Base-by-base conservation (phyloP, 2,113 vertebrate genomes). In the Atrichornis clamosus region DNA sequence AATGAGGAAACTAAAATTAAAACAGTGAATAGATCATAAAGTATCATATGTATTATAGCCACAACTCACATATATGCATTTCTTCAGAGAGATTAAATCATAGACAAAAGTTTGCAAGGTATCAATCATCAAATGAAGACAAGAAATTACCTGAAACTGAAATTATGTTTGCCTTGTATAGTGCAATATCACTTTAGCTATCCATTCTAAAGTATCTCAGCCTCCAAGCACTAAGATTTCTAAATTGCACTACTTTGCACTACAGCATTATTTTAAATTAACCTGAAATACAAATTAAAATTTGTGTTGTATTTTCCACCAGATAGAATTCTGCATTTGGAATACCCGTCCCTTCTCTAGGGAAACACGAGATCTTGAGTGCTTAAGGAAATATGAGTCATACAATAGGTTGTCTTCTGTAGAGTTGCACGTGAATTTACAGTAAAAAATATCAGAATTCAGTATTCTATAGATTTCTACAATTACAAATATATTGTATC, bases 321-420 rank as follows among this genome's bases (percentile, higher is more conserved):
- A 95, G 89, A 94, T 6, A 87, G 30, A 84, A 67, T 58, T 86
- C 79, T 91, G 84, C 75, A 94, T 91, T 96, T 90, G 65, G 55
- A 92, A 79, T 84, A 65, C 8, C 32, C 23, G 35, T 90, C 28
- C 5, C 0, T 89, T 64, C 80, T 78, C 84, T 76, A 89, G 69
- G 70, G 93, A 97, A 97, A 69, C 94, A 98, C 92, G 95, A 72
- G 78, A 94, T 90, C 21, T 91, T 8, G 9, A 97, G 46, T 75
- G 79, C 89, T 97, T 96, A 91, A 97, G 97, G 91, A 98, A 97
- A 95, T 91, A 55, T 93, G 93, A 98, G 74, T 98, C 97, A 97
- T 89, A 52, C 39, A 95, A 88, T 91, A 93, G 93, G 39, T 56
- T 96, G 82, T 76, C 88, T 96, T 84, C 87, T 94, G 93, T 82